Conservation (phyloP, 2,888 invertebrate species). For the Boloria euphrosyne region DNA sequence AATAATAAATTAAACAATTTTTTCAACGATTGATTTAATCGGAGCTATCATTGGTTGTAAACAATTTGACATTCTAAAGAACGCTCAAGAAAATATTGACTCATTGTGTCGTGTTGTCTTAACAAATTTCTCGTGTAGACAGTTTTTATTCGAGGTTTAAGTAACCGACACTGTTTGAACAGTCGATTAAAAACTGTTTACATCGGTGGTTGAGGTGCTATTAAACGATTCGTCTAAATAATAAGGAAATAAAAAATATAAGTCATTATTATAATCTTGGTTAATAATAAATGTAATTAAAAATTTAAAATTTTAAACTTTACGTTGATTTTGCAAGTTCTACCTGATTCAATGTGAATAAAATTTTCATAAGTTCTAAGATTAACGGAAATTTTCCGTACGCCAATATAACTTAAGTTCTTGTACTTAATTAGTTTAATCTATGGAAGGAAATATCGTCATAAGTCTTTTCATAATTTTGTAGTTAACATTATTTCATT, state of each 20-base stretch:
- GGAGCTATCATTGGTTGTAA: constrained; percentile 22
- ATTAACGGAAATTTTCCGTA: constrained; percentile 52
- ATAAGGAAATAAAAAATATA: not conserved
- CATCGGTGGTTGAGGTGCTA: constrained; percentile 40
- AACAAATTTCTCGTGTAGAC: constrained; percentile 49
- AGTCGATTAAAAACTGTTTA: constrained; percentile 75
- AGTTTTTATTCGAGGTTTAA: constrained; percentile 50
- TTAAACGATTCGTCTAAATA: not conserved
- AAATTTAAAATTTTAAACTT: constrained; percentile 35
- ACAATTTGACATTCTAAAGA: constrained; percentile 36
- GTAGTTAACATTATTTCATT: constrained; percentile 1
- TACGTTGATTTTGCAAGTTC: constrained; percentile 64
- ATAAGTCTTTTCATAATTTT: constrained; percentile 11
- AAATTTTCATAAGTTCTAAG: constrained; percentile 68
- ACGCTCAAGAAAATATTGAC: constrained; percentile 46
- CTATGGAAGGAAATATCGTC: constrained; percentile 35
- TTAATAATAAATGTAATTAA: not conserved
- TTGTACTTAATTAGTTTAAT: constrained; percentile 67
- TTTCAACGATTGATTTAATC: constrained; percentile 11
- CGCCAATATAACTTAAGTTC: constrained; percentile 53
- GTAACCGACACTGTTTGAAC: constrained; percentile 66
- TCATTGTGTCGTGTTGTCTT: constrained; percentile 47
- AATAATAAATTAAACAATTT: constrained; percentile 1
- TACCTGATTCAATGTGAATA: constrained; percentile 52
- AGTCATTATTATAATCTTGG: not conserved